These are phyloP conservation scores for Helostoma temminkii DNA, from an alignment of 2,797 vertebrate species.

Conservation along the genomic window DNA sequence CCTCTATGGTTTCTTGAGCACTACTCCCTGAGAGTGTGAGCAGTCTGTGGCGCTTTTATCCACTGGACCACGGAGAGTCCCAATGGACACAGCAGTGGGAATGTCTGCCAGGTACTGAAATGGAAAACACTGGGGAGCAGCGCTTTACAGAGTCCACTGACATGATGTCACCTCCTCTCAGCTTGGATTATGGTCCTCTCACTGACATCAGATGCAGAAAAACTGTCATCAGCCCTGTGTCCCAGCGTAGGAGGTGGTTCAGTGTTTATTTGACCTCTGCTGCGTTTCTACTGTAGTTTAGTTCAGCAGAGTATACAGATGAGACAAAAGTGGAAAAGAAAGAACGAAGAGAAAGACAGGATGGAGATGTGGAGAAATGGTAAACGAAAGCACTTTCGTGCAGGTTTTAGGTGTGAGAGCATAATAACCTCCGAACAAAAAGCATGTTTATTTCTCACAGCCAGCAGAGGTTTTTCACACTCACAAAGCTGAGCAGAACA, in stretches of 20 bases:
- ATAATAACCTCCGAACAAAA: conserved; percentile 29
- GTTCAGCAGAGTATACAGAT: neutral
- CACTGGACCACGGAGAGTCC: neutral
- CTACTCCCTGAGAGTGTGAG: neutral
- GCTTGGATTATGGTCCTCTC: conserved; percentile 1
- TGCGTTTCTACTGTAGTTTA: neutral
- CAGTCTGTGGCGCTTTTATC: neutral
- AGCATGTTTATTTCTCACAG: conserved; percentile 16
- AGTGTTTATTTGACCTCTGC: neutral
- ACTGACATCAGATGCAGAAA: neutral
- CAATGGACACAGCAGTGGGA: neutral
- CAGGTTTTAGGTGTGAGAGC: conserved; percentile 20
- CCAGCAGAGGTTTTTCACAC: conserved; percentile 1
- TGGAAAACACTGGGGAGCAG: neutral
- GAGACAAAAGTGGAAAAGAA: neutral
- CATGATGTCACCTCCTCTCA: neutral
- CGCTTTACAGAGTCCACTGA: conserved; percentile 1
- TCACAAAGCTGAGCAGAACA: neutral
- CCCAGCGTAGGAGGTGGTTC: neutral
- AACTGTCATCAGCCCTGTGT: conserved; percentile 3
- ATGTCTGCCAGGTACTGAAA: neutral
- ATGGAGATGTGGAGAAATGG: neutral
- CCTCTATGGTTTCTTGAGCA: neutral
- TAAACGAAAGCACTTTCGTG: neutral
- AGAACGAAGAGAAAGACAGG: no score